phyloP scores from a whole-genome alignment of 2,888 invertebrate species.

The Labia minor region DNA sequence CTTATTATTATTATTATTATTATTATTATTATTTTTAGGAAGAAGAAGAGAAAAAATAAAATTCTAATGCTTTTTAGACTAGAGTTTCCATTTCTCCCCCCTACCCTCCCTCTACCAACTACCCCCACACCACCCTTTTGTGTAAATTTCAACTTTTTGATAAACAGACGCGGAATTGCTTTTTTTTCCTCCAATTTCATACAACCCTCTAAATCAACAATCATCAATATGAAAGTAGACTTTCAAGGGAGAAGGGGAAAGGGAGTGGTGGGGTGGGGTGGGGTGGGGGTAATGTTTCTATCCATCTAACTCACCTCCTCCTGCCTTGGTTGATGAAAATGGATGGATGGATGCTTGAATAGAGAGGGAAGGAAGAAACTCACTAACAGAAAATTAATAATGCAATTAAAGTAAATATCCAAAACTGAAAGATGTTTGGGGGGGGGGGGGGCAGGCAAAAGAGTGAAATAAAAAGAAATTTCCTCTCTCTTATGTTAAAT shows the following conservation, averaged over 20 bases:
- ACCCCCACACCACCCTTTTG: not conserved
- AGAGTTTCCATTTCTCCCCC: no score
- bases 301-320: no score
- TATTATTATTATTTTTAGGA: no score
- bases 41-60: no score
- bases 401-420: constrained; percentile 13
- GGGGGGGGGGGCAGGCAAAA: no score
- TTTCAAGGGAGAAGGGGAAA: not conserved
- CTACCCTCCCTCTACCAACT: no score
- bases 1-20: no score
- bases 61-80: no score
- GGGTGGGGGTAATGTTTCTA: no score
- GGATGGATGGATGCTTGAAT: constrained; percentile 1
- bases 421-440: not conserved
- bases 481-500: not conserved
- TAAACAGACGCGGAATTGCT: not conserved
- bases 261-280: not conserved
- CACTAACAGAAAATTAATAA: constrained; percentile 7
- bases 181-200: not conserved
- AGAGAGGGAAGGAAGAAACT: not conserved
- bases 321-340: not conserved
- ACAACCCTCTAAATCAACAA: constrained; percentile 7
- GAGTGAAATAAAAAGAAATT: not conserved
- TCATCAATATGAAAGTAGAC: not conserved
- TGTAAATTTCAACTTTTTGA: constrained; percentile 8